These are phyloP conservation scores for Hydrophis major DNA, from an alignment of 2,797 vertebrate genomes.

Conservation along the genomic window DNA sequence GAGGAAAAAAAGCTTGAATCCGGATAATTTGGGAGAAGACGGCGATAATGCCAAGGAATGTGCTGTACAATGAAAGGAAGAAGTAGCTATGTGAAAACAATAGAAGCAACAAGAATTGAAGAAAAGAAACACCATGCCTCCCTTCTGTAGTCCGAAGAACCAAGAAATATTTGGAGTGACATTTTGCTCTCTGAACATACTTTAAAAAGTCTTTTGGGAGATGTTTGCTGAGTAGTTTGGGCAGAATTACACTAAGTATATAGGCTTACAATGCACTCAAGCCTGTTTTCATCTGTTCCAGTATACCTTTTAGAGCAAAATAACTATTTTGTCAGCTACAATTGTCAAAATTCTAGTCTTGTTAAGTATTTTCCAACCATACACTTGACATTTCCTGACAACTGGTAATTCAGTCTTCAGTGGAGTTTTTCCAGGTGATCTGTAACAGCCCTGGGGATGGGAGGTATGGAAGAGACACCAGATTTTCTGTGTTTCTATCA, in stretches of 20 bases:
- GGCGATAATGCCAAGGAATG: conserved; percentile 74
- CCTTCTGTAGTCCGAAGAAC: conserved; percentile 37
- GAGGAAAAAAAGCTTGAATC: conserved; percentile 75
- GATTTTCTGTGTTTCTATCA: background rate
- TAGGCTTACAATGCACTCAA: conserved; percentile 25
- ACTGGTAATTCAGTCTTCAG: conserved; percentile 16
- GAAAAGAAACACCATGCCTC: conserved; percentile 19
- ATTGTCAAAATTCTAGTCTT: conserved; percentile 43
- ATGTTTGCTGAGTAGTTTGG: conserved; percentile 33
- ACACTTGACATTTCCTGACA: background rate
- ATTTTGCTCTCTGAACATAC: background rate
- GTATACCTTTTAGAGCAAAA: conserved; percentile 34
- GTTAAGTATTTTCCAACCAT: conserved; percentile 15
- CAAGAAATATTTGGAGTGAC: conserved; percentile 35
- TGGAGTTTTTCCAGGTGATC: conserved; percentile 34
- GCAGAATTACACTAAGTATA: conserved; percentile 13
- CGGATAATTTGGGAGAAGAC: conserved; percentile 65
- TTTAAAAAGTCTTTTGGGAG: conserved; percentile 26
- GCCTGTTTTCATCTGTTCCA: conserved; percentile 28
- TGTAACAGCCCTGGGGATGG: conserved; percentile 24
- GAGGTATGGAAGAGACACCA: background rate
- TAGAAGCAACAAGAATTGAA: conserved; percentile 25
- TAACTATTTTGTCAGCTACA: conserved; percentile 28
- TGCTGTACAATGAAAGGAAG: conserved; percentile 73
- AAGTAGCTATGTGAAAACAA: background rate